These are phyloP conservation scores for Crenichthys baileyi DNA, from an alignment of 2,797 vertebrate species.

Conservation along the genomic window DNA sequence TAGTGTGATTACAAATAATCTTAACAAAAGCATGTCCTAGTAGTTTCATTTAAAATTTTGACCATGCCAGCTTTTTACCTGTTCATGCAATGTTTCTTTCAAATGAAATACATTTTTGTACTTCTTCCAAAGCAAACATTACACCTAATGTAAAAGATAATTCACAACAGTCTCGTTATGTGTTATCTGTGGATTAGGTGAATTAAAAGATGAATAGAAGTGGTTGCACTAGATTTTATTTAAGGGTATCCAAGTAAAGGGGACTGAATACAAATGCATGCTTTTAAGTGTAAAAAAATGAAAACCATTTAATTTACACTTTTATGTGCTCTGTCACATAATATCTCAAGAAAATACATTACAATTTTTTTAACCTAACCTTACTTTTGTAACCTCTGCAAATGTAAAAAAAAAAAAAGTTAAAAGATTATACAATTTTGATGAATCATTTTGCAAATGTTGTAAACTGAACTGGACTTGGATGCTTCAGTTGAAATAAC, in stretches of 20 bases:
- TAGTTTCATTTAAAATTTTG: background rate
- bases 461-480: constrained; percentile 1
- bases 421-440: too few relatives aligned
- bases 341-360: too few relatives aligned
- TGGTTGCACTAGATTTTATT: background rate
- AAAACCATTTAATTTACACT: too few relatives aligned
- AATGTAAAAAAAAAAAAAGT: too few relatives aligned
- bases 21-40: background rate
- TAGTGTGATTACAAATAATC: background rate
- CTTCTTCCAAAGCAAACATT: background rate
- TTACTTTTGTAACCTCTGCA: too few relatives aligned
- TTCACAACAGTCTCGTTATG: background rate
- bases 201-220: background rate
- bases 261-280: too few relatives aligned
- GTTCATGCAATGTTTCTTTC: background rate
- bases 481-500: background rate
- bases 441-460: background rate
- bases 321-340: too few relatives aligned
- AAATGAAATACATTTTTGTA: too few relatives aligned
- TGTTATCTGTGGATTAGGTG: background rate
- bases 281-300: background rate
- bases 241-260: too few relatives aligned
- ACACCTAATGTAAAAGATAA: background rate
- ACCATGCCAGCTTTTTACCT: background rate
- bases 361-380: too few relatives aligned